A percentile compares a stretch with the other conserved stretches of the same genome.
phyloP scores from a whole-genome alignment of 2,888 invertebrate genomes.

The Rhagophthalmus giganteus region DNA sequence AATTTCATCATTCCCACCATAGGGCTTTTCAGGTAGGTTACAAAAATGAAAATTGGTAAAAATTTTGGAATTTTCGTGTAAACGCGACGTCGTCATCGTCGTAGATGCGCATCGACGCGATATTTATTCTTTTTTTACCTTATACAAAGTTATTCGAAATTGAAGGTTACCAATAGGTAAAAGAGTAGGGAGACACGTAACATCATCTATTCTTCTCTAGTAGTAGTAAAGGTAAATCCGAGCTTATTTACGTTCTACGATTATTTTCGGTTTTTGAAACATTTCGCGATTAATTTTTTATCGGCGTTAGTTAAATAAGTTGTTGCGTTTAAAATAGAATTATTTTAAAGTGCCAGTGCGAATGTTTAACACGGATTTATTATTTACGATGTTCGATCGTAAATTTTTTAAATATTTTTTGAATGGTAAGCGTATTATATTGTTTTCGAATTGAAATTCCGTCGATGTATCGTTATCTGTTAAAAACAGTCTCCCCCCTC shows the following conservation, averaged over 20 bases:
- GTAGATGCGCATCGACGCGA: constrained; percentile 13
- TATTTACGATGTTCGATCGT: neutral
- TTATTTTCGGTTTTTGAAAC: no score
- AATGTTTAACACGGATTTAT: no score
- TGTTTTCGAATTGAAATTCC: no score
- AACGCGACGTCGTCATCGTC: constrained; percentile 16
- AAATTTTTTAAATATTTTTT: neutral
- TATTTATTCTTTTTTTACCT: constrained; percentile 19
- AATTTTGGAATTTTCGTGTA: no score
- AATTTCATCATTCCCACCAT: constrained; percentile 64
- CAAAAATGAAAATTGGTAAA: no score
- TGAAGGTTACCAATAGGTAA: constrained; percentile 22
- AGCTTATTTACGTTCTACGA: no score
- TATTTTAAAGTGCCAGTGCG: no score
- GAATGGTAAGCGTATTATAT: neutral
- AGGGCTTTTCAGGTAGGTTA: constrained; percentile 74
- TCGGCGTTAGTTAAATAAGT: no score
- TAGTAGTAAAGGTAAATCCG: no score
- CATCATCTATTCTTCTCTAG: constrained; percentile 18
- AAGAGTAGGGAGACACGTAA: constrained; percentile 15
- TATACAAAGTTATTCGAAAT: constrained; percentile 20
- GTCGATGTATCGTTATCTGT: constrained; percentile 10
- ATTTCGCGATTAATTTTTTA: no score
- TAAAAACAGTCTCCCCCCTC: no score
- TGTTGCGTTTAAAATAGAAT: no score